Base-by-base conservation (phyloP, 2,113 vertebrate species). In the Heterotilapia buettikoferi region DNA sequence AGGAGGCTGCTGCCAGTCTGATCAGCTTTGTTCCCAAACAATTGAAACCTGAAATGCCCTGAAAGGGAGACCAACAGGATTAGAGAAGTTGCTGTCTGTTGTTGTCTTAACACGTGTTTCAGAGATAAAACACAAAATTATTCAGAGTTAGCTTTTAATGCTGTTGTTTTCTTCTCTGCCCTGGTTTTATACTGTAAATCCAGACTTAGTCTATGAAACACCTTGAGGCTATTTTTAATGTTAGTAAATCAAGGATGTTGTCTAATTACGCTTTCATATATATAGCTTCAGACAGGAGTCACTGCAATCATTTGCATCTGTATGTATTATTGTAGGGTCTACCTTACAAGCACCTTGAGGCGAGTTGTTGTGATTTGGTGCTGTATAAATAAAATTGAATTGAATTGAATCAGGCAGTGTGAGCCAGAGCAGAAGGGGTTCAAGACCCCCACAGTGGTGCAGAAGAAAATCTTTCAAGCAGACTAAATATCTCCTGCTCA, bases 1-100 rank as follows among this genome's bases (percentile, higher is more conserved):
- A 86, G 6, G 50, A 54, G 29, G 5, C 50, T 54, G 78, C 19
- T 53, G 83, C 38, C 29, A 3, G 24, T 73, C 86, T 12, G 47
- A 63, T 84, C 76, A 52, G 79, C 68, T 91, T 87, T 86, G 81
- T 80, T 88, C 36, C 43, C 21, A 84, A 80, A 88, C 54, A 86
- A 89, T 5, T 21, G 9, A 47, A 82, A 85, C 56, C 81, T 45
- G 50, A 86, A 78, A 78, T 68, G 21, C 33, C 71, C 38, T 81
- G 45, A 76, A 61, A 80, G 81, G 71, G 14, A 82, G 31, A 83
- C 29, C 52, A 71, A 19, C 8, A 31, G 66, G 81, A 88, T 88
- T 68, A 59, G 81, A 29, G 13, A 68, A 84, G 73, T 71, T 53
- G 19, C 73, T 50, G 45, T 47, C 45, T 80, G 47, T 24, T 18